Evolutionary conservation across 2,797 vertebrate species (phyloP).

Genomic region (Ciconia nigra): DNA sequence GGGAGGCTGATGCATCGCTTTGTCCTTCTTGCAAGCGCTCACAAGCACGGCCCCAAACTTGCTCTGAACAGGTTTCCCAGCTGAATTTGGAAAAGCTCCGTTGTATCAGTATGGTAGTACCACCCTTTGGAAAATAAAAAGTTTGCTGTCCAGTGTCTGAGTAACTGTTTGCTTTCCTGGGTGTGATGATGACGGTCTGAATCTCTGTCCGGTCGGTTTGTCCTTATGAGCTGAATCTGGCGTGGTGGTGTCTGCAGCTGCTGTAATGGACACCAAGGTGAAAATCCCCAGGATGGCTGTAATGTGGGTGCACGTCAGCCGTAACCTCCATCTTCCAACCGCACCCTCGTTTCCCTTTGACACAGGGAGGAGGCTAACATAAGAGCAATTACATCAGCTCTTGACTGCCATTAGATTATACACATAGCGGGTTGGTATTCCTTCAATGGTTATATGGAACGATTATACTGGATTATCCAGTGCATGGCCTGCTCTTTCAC

Average conservation of each 20-base stretch:
- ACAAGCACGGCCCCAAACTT: background rate
- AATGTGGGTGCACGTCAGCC: background rate
- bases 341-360: background rate
- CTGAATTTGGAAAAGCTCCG: background rate
- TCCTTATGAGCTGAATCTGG: background rate
- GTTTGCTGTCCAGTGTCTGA: background rate
- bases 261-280: background rate
- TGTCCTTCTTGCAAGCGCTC: background rate
- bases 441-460: accelerated
- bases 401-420: background rate
- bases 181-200: background rate
- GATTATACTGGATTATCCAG: background rate
- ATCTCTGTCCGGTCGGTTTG: background rate
- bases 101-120: background rate
- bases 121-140: background rate
- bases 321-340: background rate
- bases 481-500: background rate
- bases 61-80: background rate
- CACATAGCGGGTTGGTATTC: background rate
- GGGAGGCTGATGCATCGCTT: accelerated
- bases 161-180: background rate
- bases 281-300: background rate
- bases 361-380: background rate
- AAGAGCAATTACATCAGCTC: background rate
- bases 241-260: background rate